phyloP scores from a whole-genome alignment of 2,113 vertebrate species.

The Thinocorus orbignyianus region DNA sequence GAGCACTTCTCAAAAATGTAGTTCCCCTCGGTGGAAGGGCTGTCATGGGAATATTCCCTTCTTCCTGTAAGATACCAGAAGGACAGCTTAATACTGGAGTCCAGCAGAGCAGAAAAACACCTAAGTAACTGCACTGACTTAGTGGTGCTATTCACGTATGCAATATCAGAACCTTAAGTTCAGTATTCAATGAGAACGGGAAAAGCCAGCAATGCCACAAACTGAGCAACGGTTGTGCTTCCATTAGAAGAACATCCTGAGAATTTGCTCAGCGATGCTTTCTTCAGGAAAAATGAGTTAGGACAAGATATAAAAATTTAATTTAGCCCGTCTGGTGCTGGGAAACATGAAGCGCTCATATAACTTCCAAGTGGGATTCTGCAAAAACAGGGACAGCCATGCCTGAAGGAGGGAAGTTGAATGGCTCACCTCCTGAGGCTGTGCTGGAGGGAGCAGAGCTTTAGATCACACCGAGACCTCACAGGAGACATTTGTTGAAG shows the following conservation, averaged over 20 bases:
- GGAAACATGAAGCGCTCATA: background rate
- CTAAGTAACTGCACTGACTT: background rate
- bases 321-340: background rate
- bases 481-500: background rate
- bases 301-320: conserved; percentile 10
- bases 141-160: background rate
- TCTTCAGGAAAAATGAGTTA: background rate
- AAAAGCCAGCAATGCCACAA: background rate
- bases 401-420: background rate
- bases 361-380: background rate
- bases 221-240: background rate
- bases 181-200: background rate
- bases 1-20: background rate
- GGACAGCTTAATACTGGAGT: background rate
- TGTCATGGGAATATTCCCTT: background rate
- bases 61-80: background rate
- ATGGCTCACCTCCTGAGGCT: background rate
- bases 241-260: background rate
- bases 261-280: background rate
- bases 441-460: background rate
- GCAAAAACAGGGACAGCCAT: background rate
- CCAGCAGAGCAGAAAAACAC: background rate
- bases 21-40: background rate
- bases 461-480: background rate
- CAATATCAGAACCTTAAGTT: background rate